A percentile compares a stretch with the other conserved stretches of the same genome.
Conservation (phyloP, 2,113 vertebrate species). For the Petrocephalus zakoni region DNA sequence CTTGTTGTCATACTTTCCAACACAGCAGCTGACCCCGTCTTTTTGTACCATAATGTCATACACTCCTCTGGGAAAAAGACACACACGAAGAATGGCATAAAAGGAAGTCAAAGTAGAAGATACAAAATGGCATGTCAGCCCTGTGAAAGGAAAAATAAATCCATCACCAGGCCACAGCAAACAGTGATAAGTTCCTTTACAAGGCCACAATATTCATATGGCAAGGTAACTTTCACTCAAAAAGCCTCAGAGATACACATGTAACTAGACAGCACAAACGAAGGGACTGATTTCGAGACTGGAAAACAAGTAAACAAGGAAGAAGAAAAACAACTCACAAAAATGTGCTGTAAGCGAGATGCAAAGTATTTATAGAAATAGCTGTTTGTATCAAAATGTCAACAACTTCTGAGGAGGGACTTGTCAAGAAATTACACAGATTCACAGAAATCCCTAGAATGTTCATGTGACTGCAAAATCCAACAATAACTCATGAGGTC, state of each 20-base stretch:
- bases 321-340: not conserved
- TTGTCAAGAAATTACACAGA: not conserved
- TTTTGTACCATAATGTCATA: constrained; percentile 87
- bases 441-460: not conserved
- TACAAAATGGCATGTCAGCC: not conserved
- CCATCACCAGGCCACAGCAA: not conserved
- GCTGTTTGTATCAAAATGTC: not conserved
- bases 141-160: not conserved
- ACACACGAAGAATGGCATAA: constrained; percentile 25
- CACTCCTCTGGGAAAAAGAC: constrained; percentile 68
- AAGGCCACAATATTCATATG: not conserved
- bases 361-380: not conserved
- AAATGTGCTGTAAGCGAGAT: not conserved
- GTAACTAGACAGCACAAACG: not conserved
- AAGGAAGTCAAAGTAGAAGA: not conserved
- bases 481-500: not conserved
- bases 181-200: not conserved
- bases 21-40: constrained; percentile 70
- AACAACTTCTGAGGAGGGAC: no score
- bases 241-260: not conserved
- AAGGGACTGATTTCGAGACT: not conserved
- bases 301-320: not conserved
- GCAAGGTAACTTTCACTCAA: not conserved
- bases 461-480: not conserved
- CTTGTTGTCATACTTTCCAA: constrained; percentile 88